Evolutionary conservation across 2,113 vertebrate genomes (phyloP), one percentile per base, ranked within the genome.

Genomic region (Macquaria australasica): DNA sequence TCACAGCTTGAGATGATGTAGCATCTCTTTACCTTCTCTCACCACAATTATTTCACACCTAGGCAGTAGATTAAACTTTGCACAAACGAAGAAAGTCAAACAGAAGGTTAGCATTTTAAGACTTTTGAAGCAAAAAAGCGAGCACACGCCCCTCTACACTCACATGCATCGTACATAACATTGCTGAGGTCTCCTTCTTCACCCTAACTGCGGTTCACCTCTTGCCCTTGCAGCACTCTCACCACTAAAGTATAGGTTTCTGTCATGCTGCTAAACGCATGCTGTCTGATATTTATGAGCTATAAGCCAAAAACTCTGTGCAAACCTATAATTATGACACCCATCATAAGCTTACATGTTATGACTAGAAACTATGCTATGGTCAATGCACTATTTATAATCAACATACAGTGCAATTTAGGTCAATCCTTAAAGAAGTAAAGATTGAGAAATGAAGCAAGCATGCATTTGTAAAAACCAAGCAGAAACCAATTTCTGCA

Each of bases 211-310:
- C 7, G 6, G 85, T 77, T 93, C 86, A 93, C 90, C 91, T 91
- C 87, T 82, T 89, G 88, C 72, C 87, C 89, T 86, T 53, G 23
- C 80, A 77, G 64, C 68, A 50, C 77, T 82, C 84, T 91, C 66
- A 71, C 84, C 88, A 14, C 87, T 87, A 78, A 94, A 93, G 62
- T 89, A 84, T 39, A 87, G 91, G 81, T 50, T 91, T 75, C 73
- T 70, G 78, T 53, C 79, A 37, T 31, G 72, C 68, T 73, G 83
- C 81, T 83, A 73, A 90, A 84, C 31, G 67, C 83, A 86, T 37
- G 50, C 68, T 85, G 50, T 77, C 74, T 87, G 85, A 90, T 86
- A 91, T 93, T 89, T 89, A 85, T 64, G 77, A 88, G 66, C 53
- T 53, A 81, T 72, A 84, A 79, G 74, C 80, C 72, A 83, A 77